Evolutionary conservation across 2,797 vertebrate genomes (phyloP).

Genomic region (Falco peregrinus): DNA sequence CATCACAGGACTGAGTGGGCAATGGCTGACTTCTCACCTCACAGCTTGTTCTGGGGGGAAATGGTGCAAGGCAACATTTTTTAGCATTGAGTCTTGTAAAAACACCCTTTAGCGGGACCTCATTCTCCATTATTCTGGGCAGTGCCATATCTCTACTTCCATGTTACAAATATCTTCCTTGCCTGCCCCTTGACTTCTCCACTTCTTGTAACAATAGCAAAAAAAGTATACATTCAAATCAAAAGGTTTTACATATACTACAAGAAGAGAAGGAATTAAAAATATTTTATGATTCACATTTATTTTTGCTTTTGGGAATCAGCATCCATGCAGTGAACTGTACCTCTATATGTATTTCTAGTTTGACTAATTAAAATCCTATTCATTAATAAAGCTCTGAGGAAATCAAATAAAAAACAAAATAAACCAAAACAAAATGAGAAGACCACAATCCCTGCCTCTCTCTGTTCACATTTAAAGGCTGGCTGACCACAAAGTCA

Average conservation of each 20-base stretch:
- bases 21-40: background rate
- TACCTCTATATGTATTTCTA: background rate
- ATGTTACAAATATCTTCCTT: background rate
- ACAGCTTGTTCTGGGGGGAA: background rate
- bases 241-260: background rate
- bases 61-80: accelerated
- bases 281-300: background rate
- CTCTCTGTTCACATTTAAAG: background rate
- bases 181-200: background rate
- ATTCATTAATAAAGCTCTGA: background rate
- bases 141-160: background rate
- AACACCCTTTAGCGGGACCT: background rate
- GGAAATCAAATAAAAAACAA: background rate
- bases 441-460: too few species aligned
- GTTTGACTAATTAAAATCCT: background rate
- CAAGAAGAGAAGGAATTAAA: background rate
- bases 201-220: background rate
- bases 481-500: background rate
- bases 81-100: background rate
- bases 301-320: background rate
- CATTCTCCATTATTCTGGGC: background rate
- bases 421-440: background rate
- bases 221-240: background rate
- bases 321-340: background rate
- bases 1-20: accelerated